Percentiles rank a stretch among this genome's conserved stretches.
These are phyloP conservation scores for Lepidocyrtoides sp. DNA, from an alignment of 2,888 invertebrate genomes.

Conservation along the genomic window DNA sequence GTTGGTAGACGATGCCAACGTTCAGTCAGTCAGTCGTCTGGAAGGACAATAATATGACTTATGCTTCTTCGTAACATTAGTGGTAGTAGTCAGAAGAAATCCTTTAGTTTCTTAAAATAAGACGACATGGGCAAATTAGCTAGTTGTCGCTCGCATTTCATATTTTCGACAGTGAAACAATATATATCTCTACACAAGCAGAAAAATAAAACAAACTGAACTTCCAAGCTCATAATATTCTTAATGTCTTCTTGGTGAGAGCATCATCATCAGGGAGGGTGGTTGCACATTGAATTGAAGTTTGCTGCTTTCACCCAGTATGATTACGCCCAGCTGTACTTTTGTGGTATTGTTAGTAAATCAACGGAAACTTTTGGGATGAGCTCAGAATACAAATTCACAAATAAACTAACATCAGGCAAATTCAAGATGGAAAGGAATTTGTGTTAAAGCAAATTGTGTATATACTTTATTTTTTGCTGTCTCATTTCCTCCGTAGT, in stretches of 20 bases:
- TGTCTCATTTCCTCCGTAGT: slow-evolving; percentile 17
- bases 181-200: not conserved
- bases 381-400: slow-evolving; percentile 15
- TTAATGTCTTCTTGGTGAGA: not conserved
- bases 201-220: too few relatives aligned
- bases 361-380: not conserved
- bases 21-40: not conserved
- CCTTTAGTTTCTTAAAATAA: not conserved
- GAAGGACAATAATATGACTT: slow-evolving; percentile 1
- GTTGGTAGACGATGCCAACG: not conserved
- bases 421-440: not conserved
- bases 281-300: not conserved
- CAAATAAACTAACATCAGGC: not conserved
- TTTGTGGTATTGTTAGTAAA: not conserved
- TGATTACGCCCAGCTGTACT: not conserved
- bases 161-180: not conserved
- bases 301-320: not conserved
- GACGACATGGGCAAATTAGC: not conserved
- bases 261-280: not conserved
- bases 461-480: not conserved
- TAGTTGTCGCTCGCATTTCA: not conserved
- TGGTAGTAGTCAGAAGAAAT: not conserved
- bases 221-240: not conserved
- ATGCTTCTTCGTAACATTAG: too few relatives aligned
- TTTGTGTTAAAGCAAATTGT: not conserved